A percentile compares a stretch with the other conserved stretches of the same genome.
Evolutionary conservation across 1,140 invertebrate species (phyloP).

Genomic region (Leguminivora glycinivorella): DNA sequence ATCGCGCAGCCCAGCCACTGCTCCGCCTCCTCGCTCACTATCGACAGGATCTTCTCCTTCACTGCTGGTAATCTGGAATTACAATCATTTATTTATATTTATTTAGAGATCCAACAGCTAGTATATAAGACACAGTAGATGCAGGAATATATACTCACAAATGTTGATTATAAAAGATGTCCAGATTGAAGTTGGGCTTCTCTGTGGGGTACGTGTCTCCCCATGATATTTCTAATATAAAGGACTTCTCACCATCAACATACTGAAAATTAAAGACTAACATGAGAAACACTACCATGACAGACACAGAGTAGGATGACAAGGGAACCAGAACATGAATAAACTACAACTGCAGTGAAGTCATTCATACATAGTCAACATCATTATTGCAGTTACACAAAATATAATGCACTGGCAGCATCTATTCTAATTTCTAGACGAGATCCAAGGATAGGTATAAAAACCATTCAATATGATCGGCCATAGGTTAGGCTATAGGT

Average conservation of each 20-base stretch:
- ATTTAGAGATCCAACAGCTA: too few species aligned
- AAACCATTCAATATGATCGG: too few species aligned
- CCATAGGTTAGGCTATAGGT: too few species aligned
- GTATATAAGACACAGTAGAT: constrained; percentile 32
- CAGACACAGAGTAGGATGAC: constrained; percentile 31
- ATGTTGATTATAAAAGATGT: constrained; percentile 96
- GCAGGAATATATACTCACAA: constrained; percentile 83
- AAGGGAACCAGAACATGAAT: constrained; percentile 28
- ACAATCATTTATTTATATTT: constrained; percentile 2
- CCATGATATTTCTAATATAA: constrained; percentile 94
- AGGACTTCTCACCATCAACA: constrained; percentile 92
- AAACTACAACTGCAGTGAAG: too few species aligned
- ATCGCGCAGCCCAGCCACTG: constrained; percentile 93
- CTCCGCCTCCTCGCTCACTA: constrained; percentile 85
- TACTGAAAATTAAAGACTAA: constrained; percentile 83
- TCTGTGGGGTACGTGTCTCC: constrained; percentile 90
- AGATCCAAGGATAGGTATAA: too few species aligned
- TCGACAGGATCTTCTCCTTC: constrained; percentile 85
- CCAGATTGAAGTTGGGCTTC: constrained; percentile 90
- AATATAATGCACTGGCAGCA: too few species aligned
- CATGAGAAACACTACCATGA: background rate
- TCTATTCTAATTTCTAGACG: too few species aligned
- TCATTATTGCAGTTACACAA: background rate
- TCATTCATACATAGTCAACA: constrained; percentile 10
- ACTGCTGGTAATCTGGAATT: constrained; percentile 83